Evolutionary conservation across 1,140 invertebrate species (phyloP).

Genomic region (Geopemphigus sp.): DNA sequence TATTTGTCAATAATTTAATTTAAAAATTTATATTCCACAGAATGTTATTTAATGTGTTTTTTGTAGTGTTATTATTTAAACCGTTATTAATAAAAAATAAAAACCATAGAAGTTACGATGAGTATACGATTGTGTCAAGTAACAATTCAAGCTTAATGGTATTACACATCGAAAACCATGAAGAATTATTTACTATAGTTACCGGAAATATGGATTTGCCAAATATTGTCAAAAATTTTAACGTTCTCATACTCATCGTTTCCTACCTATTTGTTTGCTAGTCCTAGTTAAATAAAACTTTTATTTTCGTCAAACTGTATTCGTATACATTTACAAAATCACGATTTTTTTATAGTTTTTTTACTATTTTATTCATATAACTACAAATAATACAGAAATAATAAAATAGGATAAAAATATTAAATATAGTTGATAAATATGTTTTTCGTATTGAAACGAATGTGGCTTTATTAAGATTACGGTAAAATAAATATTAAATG

Average conservation of each 20-base stretch:
- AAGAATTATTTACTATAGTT: not conserved
- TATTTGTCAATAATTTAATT: not conserved
- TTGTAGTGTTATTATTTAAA: not conserved
- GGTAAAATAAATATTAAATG: no score
- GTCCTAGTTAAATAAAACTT: not conserved
- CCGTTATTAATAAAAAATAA: not conserved
- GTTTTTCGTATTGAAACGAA: no score
- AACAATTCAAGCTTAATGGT: not conserved
- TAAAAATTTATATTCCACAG: no score
- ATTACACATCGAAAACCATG: not conserved
- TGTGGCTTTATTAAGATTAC: no score
- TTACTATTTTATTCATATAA: no score
- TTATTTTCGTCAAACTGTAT: not conserved
- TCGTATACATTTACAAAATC: not conserved
- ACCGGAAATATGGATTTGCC: conserved; percentile 8
- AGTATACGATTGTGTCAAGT: not conserved
- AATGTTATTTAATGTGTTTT: not conserved
- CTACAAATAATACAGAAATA: no score
- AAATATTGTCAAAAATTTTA: conserved; percentile 7
- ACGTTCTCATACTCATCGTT: not conserved
- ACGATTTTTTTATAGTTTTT: not conserved
- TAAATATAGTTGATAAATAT: no score
- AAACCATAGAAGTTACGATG: not conserved
- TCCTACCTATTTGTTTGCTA: conserved; percentile 3
- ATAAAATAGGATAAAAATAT: no score